A percentile compares a stretch with the other conserved stretches of the same genome.
Conservation (phyloP, 2,797 vertebrate genomes). For the Sitta carolinensis region DNA sequence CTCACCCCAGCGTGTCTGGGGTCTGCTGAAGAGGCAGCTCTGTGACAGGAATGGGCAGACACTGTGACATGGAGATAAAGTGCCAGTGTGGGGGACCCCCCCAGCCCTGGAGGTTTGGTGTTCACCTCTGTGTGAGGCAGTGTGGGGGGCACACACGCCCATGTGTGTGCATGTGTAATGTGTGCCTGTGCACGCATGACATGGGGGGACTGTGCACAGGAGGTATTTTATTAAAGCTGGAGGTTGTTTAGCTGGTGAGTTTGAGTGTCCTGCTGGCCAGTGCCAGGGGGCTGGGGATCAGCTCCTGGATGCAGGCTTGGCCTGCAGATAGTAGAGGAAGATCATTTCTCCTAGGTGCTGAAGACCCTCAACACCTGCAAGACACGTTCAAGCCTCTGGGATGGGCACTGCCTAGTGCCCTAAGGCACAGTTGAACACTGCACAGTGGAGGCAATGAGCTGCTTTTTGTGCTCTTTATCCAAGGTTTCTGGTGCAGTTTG, state of each 20-base stretch:
- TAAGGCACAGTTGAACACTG: fast-evolving
- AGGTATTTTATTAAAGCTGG: slow-evolving; percentile 26
- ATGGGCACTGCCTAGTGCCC: not conserved
- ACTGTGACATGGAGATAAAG: not conserved
- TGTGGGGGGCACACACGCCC: fast-evolving
- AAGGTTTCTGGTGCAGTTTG: not conserved
- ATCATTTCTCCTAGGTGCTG: not conserved
- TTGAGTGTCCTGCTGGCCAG: fast-evolving
- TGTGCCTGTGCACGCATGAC: fast-evolving
- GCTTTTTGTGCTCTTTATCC: not conserved
- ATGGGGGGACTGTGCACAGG: not conserved
- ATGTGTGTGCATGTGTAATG: fast-evolving
- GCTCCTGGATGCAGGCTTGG: fast-evolving
- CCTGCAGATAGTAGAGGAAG: not conserved
- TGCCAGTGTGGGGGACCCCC: fast-evolving
- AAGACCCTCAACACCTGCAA: not conserved
- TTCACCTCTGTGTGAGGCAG: not conserved
- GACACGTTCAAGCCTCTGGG: fast-evolving
- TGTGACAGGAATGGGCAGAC: not conserved
- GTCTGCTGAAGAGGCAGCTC: not conserved
- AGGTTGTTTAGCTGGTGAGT: not conserved
- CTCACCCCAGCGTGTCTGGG: not conserved
- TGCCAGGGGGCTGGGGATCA: fast-evolving
- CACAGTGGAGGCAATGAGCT: fast-evolving
- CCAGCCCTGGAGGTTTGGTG: not conserved